Percentiles rank a stretch among this genome's conserved stretches.
Conservation (phyloP, 1,140 invertebrate genomes). For the Parasteatoda tepidariorum region DNA sequence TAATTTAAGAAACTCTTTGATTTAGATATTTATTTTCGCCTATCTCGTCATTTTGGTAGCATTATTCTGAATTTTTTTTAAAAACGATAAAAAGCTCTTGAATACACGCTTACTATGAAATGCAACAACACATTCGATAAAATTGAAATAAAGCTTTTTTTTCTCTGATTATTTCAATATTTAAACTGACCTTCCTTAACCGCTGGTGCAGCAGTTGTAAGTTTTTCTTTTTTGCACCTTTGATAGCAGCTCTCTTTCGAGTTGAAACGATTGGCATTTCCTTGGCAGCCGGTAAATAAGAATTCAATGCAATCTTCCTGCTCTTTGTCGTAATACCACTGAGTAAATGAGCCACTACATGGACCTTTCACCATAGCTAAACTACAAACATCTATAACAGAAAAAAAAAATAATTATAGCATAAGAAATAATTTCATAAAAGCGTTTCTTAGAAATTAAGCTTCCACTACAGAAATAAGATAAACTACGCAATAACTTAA, state of each 20-base stretch:
- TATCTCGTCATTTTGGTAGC: too few relatives aligned
- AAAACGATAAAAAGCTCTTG: too few relatives aligned
- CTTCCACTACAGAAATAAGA: too few relatives aligned
- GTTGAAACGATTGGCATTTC: conserved; percentile 88
- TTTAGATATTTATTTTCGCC: too few relatives aligned
- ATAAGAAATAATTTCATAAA: too few relatives aligned
- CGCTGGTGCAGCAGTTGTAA: conserved; percentile 1
- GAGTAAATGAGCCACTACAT: conserved; percentile 75
- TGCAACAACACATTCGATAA: background rate
- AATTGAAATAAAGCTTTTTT: conserved; percentile 60
- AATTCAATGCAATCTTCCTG: conserved; percentile 85
- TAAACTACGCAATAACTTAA: too few relatives aligned
- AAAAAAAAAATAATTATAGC: background rate
- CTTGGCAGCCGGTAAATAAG: conserved; percentile 84
- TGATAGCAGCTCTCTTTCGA: conserved; percentile 81
- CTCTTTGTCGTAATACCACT: conserved; percentile 82
- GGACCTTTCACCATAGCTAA: conserved; percentile 80
- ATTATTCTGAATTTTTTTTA: too few relatives aligned
- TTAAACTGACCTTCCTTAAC: background rate
- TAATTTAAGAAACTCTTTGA: too few relatives aligned
- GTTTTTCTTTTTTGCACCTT: conserved; percentile 74
- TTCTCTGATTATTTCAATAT: background rate
- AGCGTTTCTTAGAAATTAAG: too few relatives aligned
- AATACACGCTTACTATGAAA: too few relatives aligned
- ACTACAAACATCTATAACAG: conserved; percentile 76